Conservation (phyloP, 2,113 vertebrate species). For the Cisticola juncidis region DNA sequence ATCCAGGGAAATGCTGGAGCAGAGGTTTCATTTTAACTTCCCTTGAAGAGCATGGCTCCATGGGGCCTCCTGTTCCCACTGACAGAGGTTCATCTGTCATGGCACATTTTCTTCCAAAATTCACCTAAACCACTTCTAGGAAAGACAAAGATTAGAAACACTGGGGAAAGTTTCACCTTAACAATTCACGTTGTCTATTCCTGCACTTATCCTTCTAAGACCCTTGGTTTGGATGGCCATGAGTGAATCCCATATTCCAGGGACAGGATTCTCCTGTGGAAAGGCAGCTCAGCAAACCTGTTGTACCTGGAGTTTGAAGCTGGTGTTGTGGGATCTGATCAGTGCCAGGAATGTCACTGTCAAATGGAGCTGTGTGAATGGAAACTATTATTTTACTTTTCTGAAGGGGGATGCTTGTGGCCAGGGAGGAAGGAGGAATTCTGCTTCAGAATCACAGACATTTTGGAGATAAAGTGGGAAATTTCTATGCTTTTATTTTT, state of each 20-base stretch:
- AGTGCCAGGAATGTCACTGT: neutral
- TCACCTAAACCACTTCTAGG: neutral
- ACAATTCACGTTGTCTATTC: rapidly evolving
- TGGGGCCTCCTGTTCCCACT: neutral
- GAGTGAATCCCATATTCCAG: neutral
- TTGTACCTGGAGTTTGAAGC: neutral
- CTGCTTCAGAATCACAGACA: neutral
- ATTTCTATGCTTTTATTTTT: neutral
- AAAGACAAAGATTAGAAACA: neutral
- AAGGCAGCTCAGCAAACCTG: neutral
- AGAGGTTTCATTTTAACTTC: neutral
- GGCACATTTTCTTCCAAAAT: neutral
- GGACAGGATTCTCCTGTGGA: neutral
- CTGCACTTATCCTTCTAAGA: neutral
- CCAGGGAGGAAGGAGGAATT: neutral
- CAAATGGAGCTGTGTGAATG: neutral
- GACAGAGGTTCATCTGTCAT: neutral
- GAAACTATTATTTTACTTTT: neutral
- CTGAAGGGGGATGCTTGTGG: neutral
- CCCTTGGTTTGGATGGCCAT: rapidly evolving
- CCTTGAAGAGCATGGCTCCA: neutral
- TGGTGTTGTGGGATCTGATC: neutral
- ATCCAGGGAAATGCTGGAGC: neutral
- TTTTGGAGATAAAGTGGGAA: neutral
- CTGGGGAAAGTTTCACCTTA: neutral